A percentile compares a stretch with the other conserved stretches of the same genome.
Evolutionary conservation across 2,797 vertebrate genomes (phyloP).

Genomic region (Mus minutoides): DNA sequence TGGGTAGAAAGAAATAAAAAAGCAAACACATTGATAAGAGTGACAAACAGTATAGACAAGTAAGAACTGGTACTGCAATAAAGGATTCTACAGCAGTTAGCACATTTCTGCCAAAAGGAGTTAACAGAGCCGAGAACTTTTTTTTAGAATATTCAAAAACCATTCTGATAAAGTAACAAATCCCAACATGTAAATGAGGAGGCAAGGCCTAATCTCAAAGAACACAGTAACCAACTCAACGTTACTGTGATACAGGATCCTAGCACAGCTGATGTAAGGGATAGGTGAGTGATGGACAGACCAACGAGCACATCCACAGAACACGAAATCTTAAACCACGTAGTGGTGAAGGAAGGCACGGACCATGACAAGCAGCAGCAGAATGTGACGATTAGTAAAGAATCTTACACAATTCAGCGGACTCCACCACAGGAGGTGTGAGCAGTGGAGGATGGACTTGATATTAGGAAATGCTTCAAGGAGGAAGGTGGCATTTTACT

Average conservation of each 20-base stretch:
- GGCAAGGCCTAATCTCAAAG: slow-evolving; percentile 26
- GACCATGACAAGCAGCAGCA: not conserved
- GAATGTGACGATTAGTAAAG: not conserved
- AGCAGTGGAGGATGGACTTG: not conserved
- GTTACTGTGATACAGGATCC: not conserved
- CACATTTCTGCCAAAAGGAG: not conserved
- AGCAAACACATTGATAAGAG: not conserved
- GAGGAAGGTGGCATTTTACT: not conserved
- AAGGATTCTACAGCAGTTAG: not conserved
- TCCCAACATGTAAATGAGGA: not conserved
- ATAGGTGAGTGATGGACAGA: not conserved
- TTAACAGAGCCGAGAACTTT: slow-evolving; percentile 37
- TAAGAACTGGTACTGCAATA: not conserved
- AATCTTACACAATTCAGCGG: not conserved
- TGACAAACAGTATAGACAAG: slow-evolving; percentile 28
- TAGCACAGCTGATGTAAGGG: not conserved
- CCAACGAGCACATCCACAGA: not conserved
- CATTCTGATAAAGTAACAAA: slow-evolving; percentile 47
- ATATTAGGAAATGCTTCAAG: not conserved
- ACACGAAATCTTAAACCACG: not conserved
- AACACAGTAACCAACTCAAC: not conserved
- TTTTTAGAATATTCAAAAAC: slow-evolving; percentile 23
- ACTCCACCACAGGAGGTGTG: not conserved
- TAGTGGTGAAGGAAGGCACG: not conserved
- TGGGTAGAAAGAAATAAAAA: not conserved